Evolutionary conservation across 2,113 vertebrate species (phyloP).

Genomic region (Psilopogon haemacephalus): DNA sequence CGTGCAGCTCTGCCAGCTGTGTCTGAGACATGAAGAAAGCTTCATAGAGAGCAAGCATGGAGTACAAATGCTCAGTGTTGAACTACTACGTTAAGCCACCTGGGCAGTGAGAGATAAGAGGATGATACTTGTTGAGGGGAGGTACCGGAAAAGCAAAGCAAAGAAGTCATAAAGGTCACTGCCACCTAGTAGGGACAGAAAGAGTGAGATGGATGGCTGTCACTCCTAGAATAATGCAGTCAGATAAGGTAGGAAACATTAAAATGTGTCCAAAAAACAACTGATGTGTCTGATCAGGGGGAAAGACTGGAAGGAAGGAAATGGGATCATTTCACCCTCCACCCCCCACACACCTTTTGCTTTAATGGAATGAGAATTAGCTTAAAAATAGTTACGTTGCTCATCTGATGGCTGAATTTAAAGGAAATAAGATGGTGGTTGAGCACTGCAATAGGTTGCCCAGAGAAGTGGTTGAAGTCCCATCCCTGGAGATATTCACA

Average conservation of each 20-base stretch:
- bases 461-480: too few relatives aligned
- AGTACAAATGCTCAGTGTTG: background rate
- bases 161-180: background rate
- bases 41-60: rapidly evolving
- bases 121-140: rapidly evolving
- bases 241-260: background rate
- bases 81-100: background rate
- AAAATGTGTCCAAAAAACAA: background rate
- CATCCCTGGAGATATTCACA: too few relatives aligned
- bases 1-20: background rate
- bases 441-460: too few relatives aligned
- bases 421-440: too few relatives aligned
- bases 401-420: too few relatives aligned
- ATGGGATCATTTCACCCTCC: background rate
- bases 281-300: background rate
- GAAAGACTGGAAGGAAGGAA: background rate
- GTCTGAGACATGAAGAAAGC: background rate
- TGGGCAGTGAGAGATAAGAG: background rate
- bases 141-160: background rate
- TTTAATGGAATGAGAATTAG: too few relatives aligned
- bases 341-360: too few relatives aligned
- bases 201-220: background rate
- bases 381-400: too few relatives aligned
- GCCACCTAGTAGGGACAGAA: background rate
- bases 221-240: background rate